Conservation (phyloP, 1,140 invertebrate species). For the Druon quercuslanigerum region DNA sequence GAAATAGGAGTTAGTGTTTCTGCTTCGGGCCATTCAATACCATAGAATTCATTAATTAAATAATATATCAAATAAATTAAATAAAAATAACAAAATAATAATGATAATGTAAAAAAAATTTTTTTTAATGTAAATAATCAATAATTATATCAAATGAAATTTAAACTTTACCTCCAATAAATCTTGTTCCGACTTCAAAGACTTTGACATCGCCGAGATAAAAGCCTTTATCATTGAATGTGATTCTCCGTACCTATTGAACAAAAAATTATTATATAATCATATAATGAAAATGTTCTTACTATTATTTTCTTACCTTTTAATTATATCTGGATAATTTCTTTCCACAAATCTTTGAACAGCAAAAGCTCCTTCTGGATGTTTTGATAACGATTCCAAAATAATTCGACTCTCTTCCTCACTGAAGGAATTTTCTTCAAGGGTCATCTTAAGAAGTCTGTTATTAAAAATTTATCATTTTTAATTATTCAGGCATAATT, state of each 20-base stretch:
- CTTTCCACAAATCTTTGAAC: constrained; percentile 60
- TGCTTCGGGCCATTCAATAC: too few species aligned
- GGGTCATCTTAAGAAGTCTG: constrained; percentile 62
- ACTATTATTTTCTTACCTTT: constrained; percentile 46
- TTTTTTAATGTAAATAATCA: not conserved
- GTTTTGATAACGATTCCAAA: constrained; percentile 57
- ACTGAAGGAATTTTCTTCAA: constrained; percentile 53
- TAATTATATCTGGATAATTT: constrained; percentile 61
- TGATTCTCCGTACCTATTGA: constrained; percentile 32
- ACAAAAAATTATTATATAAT: not conserved
- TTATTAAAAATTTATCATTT: not conserved
- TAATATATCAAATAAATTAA: too few species aligned
- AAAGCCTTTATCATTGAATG: constrained; percentile 42
- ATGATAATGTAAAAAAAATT: not conserved
- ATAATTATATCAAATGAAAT: constrained; percentile 43
- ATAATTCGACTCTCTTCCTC: constrained; percentile 57
- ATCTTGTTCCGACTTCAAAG: constrained; percentile 44
- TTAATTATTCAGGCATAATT: not conserved
- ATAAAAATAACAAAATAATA: too few species aligned
- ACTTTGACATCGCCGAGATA: constrained; percentile 34
- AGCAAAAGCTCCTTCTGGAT: constrained; percentile 60
- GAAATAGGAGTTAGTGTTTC: too few species aligned
- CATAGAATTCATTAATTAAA: too few species aligned
- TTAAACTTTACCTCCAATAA: constrained; percentile 27
- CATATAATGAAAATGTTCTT: not conserved